Evolutionary conservation across 23 tunicate genomes (phyloP), one percentile per base, ranked within the genome.

Genomic region (Clavelina lepadiformis): DNA sequence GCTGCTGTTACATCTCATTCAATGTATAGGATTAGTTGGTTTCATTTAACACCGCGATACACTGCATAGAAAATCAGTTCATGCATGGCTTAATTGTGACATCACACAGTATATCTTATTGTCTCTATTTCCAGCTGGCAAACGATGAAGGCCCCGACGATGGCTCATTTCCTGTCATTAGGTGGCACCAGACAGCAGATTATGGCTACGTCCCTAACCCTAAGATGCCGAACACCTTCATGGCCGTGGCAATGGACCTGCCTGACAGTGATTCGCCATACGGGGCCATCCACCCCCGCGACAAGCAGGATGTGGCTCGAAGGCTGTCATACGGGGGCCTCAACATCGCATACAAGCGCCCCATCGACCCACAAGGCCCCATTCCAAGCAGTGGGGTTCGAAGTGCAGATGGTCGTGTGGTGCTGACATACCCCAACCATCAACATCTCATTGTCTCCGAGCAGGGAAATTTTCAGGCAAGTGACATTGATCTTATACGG

Each of bases 151-250:
- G 26, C 35, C 8, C 58, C 27, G 56, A 56, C 15, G 67, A 36
- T 0, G 78, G 67, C 1, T 23, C 55, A 18, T 86, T 34, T 65
- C 56, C 74, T 19, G 18, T 63, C 7, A 58, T 78, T 3, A 33
- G 95, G 3, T 86, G 95, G 95, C 95, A 86, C 69, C 95, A 86
- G 59, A 86, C 95, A 3, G 95, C 95, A 5, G 71, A 86, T 54
- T 55, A 55, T 30, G 95, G 95, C 28, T 86, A 54, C 58, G 95
- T 77, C 2, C 95, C 95, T 0, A 86, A 86, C 56, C 31, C 56
- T 0, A 46, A 64, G 26, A 78, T 86, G 85, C 75, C 68, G 18
- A 78, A 78, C 46, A 77, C 85, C 7, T 86, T 86, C 57, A 86
- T 86, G 95, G 85, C 95, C 22, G 95, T 86, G 15, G 85, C 95